phyloP scores from a whole-genome alignment of 2,113 vertebrate genomes.

The Callithrix jacchus region DNA sequence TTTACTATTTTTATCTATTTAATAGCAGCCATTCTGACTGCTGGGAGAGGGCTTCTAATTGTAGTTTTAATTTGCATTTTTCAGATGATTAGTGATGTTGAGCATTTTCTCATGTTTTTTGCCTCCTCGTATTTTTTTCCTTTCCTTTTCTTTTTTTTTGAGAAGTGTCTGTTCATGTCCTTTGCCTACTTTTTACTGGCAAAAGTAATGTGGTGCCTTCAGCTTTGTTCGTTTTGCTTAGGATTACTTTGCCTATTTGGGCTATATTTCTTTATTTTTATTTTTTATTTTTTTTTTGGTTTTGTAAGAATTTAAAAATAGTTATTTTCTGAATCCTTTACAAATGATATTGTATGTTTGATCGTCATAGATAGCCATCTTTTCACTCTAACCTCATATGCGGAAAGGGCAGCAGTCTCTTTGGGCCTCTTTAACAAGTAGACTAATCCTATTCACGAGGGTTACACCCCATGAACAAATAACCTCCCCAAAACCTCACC shows the following conservation, averaged over 20 bases:
- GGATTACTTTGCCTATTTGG: neutral
- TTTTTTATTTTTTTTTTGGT: accelerated
- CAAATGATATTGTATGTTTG: neutral
- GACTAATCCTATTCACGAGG: too few species aligned
- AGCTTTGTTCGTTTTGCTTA: neutral
- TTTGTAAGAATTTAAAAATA: neutral
- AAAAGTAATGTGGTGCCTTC: neutral
- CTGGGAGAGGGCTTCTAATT: neutral
- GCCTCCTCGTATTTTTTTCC: neutral
- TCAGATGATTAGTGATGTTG: neutral
- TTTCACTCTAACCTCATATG: neutral
- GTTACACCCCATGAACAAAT: neutral
- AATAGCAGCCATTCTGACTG: too few species aligned
- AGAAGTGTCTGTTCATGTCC: neutral
- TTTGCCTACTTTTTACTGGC: neutral
- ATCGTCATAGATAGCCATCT: neutral
- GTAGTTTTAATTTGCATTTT: neutral
- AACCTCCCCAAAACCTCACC: neutral
- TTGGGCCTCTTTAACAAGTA: neutral
- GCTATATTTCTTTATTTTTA: too few species aligned
- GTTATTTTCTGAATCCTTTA: neutral
- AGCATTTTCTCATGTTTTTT: neutral
- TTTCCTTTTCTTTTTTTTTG: neutral
- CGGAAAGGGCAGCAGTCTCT: too few species aligned
- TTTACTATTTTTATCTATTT: too few species aligned